Percentiles rank a stretch among this genome's conserved stretches.
Evolutionary conservation across 2,113 vertebrate genomes (phyloP).

Genomic region (Eublepharis macularius): DNA sequence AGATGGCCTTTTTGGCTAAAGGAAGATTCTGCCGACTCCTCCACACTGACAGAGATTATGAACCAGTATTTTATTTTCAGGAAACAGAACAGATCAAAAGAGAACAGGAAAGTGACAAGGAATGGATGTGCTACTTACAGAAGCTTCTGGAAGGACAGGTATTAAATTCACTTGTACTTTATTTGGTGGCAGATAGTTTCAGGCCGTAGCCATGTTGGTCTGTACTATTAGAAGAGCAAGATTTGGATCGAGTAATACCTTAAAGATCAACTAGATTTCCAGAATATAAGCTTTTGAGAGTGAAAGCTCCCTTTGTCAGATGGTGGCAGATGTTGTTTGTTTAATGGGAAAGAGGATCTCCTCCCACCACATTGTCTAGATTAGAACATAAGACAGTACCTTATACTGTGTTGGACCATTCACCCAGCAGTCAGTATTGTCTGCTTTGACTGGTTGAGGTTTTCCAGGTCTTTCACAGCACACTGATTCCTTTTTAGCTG

Average conservation of each 20-base stretch:
- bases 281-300: too few relatives aligned
- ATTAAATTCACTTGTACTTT: slow-evolving; percentile 44
- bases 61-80: slow-evolving; percentile 63
- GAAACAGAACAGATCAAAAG: slow-evolving; percentile 69
- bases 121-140: slow-evolving; percentile 83
- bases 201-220: too few relatives aligned
- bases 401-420: too few relatives aligned
- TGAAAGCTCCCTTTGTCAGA: too few relatives aligned
- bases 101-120: slow-evolving; percentile 76
- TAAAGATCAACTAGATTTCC: too few relatives aligned
- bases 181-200: neutral
- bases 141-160: slow-evolving; percentile 90
- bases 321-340: neutral
- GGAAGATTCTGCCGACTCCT: neutral
- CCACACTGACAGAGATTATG: neutral
- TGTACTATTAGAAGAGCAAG: too few relatives aligned
- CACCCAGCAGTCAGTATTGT: too few relatives aligned
- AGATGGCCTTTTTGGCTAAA: neutral
- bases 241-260: too few relatives aligned
- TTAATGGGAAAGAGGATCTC: neutral
- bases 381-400: too few relatives aligned
- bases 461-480: too few relatives aligned
- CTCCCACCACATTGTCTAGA: neutral
- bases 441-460: too few relatives aligned
- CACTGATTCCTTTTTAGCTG: too few relatives aligned